Conservation (phyloP, 2,797 vertebrate genomes). For the Paratrypauchen microcephalus region DNA sequence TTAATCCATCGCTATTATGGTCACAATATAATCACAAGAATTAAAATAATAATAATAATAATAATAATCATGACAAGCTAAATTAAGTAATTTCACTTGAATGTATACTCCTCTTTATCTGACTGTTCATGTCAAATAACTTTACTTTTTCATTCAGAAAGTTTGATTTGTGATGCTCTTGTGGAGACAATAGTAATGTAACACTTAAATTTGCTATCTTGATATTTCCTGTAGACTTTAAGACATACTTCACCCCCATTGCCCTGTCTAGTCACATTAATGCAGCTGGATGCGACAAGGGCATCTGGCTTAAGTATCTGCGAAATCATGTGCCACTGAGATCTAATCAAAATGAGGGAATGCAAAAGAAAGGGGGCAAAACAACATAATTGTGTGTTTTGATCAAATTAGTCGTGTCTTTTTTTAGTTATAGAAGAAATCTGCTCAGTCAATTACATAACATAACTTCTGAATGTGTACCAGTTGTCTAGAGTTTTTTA, state of each 20-base stretch:
- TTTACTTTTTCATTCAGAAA: too few species aligned
- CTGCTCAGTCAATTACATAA: neutral
- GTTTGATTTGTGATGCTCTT: too few species aligned
- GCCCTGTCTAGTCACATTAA: neutral
- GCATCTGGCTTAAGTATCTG: neutral
- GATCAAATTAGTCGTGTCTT: neutral
- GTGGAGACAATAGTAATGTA: too few species aligned
- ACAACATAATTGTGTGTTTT: neutral
- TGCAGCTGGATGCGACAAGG: neutral
- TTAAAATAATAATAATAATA: too few species aligned
- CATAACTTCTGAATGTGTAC: neutral
- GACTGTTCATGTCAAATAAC: too few species aligned
- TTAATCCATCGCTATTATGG: too few species aligned
- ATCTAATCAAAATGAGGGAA: neutral
- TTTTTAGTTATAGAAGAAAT: neutral
- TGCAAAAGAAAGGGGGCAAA: neutral
- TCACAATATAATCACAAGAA: too few species aligned
- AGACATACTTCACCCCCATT: neutral
- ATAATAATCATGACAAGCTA: too few species aligned
- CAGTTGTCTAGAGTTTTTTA: neutral
- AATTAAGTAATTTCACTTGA: too few species aligned
- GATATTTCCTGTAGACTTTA: neutral
- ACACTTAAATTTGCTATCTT: too few species aligned
- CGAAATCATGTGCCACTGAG: neutral
- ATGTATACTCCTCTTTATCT: too few species aligned